Evolutionary conservation across 2,797 vertebrate genomes (phyloP).

Genomic region (Petrocephalus schoutedeni): DNA sequence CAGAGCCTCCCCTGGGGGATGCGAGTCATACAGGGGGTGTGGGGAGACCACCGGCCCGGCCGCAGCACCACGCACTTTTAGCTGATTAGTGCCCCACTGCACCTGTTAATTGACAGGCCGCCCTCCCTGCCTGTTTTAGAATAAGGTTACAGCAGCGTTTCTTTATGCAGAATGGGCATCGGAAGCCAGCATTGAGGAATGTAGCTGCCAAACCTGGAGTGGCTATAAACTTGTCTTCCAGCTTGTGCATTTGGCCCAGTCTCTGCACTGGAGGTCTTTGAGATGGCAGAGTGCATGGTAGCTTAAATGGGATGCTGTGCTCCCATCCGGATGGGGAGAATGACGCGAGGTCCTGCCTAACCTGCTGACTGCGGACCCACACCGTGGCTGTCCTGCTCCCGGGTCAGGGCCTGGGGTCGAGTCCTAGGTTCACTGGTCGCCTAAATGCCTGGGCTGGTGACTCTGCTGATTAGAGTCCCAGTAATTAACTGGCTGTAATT

Average conservation of each 20-base stretch:
- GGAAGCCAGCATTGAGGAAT: background rate
- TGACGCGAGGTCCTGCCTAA: background rate
- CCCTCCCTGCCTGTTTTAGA: background rate
- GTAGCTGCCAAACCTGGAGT: background rate
- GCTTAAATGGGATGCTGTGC: background rate
- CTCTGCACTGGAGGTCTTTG: background rate
- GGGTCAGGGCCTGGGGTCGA: background rate
- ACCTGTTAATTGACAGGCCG: background rate
- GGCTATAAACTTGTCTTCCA: background rate
- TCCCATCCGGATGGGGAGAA: background rate
- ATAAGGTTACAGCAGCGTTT: background rate
- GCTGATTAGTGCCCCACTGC: background rate
- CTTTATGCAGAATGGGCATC: background rate
- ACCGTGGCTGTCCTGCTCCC: background rate
- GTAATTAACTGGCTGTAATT: conserved; percentile 11
- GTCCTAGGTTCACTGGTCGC: background rate
- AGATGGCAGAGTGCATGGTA: background rate
- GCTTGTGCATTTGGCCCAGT: background rate
- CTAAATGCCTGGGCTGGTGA: background rate
- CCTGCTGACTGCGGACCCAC: background rate
- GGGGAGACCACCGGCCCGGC: background rate
- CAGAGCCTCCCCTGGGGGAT: background rate
- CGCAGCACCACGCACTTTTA: background rate
- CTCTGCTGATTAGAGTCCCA: background rate
- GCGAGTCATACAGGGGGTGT: background rate